These are phyloP conservation scores for Drosophila pectinifera DNA, from an alignment of 1,140 invertebrate species.

Conservation along the genomic window DNA sequence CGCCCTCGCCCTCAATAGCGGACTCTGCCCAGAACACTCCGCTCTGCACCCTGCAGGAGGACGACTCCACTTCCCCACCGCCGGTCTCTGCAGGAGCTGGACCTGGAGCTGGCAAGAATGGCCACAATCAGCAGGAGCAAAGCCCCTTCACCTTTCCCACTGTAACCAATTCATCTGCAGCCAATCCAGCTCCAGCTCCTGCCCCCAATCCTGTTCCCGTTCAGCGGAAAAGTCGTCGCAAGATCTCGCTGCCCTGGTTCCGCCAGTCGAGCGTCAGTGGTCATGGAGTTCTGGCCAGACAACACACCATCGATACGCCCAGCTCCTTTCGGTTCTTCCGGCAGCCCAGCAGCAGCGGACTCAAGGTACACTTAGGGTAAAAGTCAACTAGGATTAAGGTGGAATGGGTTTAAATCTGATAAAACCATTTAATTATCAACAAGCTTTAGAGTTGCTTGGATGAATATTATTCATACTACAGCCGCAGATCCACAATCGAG, in stretches of 20 bases:
- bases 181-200: constrained; percentile 66
- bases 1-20: constrained; percentile 72
- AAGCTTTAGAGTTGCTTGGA: background rate
- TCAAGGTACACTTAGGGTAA: constrained; percentile 84
- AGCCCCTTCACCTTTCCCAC: constrained; percentile 77
- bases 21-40: constrained; percentile 73
- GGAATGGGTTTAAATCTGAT: no score
- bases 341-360: constrained; percentile 76
- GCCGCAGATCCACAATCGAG: background rate
- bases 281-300: constrained; percentile 90
- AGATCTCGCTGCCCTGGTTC: constrained; percentile 96
- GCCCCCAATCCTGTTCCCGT: constrained; percentile 83
- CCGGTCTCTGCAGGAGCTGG: constrained; percentile 44
- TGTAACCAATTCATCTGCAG: constrained; percentile 37
- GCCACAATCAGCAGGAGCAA: constrained; percentile 41
- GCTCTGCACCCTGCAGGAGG: constrained; percentile 70
- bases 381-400: background rate
- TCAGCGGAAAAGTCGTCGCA: constrained; percentile 90
- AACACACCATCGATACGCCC: constrained; percentile 95
- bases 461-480: background rate
- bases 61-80: constrained; percentile 66
- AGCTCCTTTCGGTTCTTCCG: constrained; percentile 89
- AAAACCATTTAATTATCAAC: constrained; percentile 1
- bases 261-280: constrained; percentile 90
- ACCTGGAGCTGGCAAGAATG: constrained; percentile 23